Evolutionary conservation across 1,140 invertebrate genomes (phyloP).

Genomic region (Nephila pilipes): DNA sequence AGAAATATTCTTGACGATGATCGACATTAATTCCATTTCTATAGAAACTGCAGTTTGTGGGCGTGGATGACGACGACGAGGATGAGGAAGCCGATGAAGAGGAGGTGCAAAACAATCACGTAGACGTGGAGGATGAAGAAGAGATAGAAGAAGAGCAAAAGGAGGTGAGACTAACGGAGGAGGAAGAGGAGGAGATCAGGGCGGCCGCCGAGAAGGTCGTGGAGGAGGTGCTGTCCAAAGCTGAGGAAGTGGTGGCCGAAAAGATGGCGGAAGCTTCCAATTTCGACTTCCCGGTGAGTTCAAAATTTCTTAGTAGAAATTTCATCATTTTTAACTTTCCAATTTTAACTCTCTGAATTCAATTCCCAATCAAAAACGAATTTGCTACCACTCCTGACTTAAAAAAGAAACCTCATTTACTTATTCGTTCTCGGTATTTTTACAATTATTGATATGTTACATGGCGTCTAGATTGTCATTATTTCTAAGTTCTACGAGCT

Average conservation of each 20-base stretch:
- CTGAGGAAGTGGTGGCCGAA: conserved; percentile 40
- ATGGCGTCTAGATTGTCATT: too few species aligned
- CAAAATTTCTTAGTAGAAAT: neutral
- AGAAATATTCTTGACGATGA: too few species aligned
- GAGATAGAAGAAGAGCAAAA: neutral
- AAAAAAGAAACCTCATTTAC: too few species aligned
- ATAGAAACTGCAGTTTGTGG: conserved; percentile 54
- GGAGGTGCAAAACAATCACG: neutral
- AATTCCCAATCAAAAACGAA: too few species aligned
- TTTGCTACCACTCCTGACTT: too few species aligned
- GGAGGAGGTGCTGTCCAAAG: conserved; percentile 55
- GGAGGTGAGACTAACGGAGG: neutral
- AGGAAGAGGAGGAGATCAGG: conserved; percentile 11
- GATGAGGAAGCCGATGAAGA: neutral
- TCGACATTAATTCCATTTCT: neutral
- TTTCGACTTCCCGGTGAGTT: conserved; percentile 46
- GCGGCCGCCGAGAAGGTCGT: conserved; percentile 54
- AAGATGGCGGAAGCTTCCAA: neutral
- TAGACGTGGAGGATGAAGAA: neutral
- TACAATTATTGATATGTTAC: too few species aligned
- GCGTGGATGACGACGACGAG: conserved; percentile 36
- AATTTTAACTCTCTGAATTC: neutral
- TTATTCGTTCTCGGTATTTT: too few species aligned
- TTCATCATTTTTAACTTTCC: neutral
- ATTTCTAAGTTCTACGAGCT: too few species aligned